Base-by-base conservation (phyloP, 2,888 invertebrate genomes). In the Limnephilus rhombicus region DNA sequence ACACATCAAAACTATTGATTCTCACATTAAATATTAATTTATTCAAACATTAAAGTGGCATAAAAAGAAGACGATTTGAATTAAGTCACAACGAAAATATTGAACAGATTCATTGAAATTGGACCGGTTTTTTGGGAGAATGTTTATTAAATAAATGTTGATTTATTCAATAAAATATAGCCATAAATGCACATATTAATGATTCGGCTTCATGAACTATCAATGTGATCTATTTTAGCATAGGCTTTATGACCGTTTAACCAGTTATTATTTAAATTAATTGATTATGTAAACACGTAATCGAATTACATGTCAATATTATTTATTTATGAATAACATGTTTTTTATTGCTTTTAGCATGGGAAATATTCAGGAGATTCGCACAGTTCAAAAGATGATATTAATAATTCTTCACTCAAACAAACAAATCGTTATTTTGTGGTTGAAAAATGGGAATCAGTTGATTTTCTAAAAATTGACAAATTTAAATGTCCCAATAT, bases 11-110 rank as follows among this genome's bases (percentile, higher is more conserved):
- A 53, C 49, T 31, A 90, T 90, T 29, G 88, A 92, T 92, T 90
- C 91, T 90, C 90, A 92, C 83, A 68, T 82, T 80, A 80, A 85
- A 89, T 91, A 82, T 92, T 89, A 91, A 92, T 90, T 85, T 92
- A 92, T 92, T 49, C 90, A 18, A 90, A 37, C 31, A 49, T 13
- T 81, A 89, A 37, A 41, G 34, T 9, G 49, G 24, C 45, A 41
- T 86, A 45, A 91, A 86, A 86, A 37, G 87, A 87, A 91, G 85
- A 91, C 37, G 45, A 85, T 85, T 85, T 29, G 53, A 68, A 90
- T 90, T 83, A 90, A 87, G 68, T 68, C 85, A 49, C 49, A 80
- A 53, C 41, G 45, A 49, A 91, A 91, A 88, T 82, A 87, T 89
- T 83, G 89, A 81, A 91, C 88, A 81, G 24, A 80, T 89, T 86